Evolutionary conservation across 2,113 vertebrate species (phyloP).

Genomic region (Brienomyrus longianalis): DNA sequence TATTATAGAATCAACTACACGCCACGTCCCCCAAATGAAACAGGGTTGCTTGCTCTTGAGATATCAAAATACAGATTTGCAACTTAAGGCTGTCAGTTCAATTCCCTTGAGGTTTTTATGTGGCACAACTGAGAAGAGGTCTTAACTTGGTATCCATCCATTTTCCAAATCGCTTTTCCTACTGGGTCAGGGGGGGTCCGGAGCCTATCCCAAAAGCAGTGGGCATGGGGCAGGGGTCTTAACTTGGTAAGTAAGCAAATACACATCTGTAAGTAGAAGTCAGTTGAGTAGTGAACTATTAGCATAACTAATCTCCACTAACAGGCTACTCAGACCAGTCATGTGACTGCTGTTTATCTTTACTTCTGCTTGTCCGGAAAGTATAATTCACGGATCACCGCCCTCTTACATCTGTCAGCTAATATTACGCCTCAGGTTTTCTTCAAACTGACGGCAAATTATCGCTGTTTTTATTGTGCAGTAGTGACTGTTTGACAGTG

Average conservation of each 20-base stretch:
- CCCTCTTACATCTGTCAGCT: background rate
- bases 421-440: background rate
- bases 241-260: background rate
- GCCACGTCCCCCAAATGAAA: background rate
- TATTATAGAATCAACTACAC: background rate
- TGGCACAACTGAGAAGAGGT: background rate
- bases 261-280: background rate
- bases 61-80: background rate
- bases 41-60: background rate
- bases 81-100: background rate
- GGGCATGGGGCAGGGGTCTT: background rate
- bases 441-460: background rate
- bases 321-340: background rate
- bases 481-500: background rate
- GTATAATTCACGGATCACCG: background rate
- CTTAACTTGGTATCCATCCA: background rate
- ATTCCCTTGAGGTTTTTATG: background rate
- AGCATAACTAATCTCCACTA: background rate
- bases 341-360: background rate
- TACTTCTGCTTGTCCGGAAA: background rate
- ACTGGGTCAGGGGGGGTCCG: too few relatives aligned
- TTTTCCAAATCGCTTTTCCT: too few relatives aligned
- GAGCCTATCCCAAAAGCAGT: too few relatives aligned
- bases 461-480: background rate
- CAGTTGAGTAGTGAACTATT: background rate